These are phyloP conservation scores for Autographa pulchrina DNA, from an alignment of 2,888 invertebrate species.

Conservation along the genomic window DNA sequence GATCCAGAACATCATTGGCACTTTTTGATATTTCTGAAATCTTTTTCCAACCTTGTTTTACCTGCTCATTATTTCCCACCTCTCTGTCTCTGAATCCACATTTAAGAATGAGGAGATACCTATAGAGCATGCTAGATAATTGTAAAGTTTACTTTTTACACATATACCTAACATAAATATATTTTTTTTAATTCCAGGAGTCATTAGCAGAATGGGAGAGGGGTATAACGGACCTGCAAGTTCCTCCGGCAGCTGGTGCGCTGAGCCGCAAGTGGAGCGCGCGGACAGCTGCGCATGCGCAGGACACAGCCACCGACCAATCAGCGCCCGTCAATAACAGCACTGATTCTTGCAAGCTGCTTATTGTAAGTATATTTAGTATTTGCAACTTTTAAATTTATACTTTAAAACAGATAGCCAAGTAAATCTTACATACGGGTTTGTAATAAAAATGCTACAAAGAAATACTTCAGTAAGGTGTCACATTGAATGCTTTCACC, in stretches of 20 bases:
- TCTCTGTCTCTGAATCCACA: too few relatives aligned
- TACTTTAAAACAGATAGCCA: not conserved
- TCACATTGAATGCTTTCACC: too few relatives aligned
- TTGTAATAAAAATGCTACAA: too few relatives aligned
- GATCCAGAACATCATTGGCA: too few relatives aligned
- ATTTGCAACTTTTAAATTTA: not conserved
- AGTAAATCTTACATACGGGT: too few relatives aligned
- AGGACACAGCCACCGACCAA: constrained; percentile 79
- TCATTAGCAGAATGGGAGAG: constrained; percentile 83
- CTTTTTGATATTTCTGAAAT: too few relatives aligned
- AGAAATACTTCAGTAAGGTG: too few relatives aligned
- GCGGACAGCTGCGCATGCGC: constrained; percentile 76
- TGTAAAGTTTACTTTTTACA: too few relatives aligned
- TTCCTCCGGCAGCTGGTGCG: constrained; percentile 68
- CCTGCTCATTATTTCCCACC: too few relatives aligned
- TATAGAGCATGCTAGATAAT: too few relatives aligned
- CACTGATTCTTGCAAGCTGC: constrained; percentile 83
- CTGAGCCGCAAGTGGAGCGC: constrained; percentile 82
- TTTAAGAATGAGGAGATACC: too few relatives aligned
- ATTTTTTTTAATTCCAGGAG: constrained; percentile 72
- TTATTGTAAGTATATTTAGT: constrained; percentile 73
- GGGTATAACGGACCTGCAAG: constrained; percentile 66
- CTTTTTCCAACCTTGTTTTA: too few relatives aligned
- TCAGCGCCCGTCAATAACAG: constrained; percentile 74
- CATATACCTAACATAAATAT: not conserved